phyloP scores from a whole-genome alignment of 53 echinoderm and acorn worm species.

The Pentamera pediparva region DNA sequence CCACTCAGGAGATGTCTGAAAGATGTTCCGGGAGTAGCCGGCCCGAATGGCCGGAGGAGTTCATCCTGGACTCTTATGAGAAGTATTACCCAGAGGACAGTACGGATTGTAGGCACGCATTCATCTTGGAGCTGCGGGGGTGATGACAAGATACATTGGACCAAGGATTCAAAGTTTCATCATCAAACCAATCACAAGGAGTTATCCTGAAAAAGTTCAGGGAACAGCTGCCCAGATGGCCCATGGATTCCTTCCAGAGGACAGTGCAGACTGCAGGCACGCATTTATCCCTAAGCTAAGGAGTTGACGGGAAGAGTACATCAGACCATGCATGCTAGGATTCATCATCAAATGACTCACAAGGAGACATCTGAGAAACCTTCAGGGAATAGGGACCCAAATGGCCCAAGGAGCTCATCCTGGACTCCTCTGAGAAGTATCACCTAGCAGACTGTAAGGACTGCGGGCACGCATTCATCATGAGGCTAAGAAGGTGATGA shows the following conservation, averaged over 20 bases:
- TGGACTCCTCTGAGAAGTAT: conserved; percentile 98
- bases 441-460: conserved; percentile 85
- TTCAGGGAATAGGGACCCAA: too few species aligned
- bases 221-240: too few species aligned
- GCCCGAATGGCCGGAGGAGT: too few species aligned
- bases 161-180: too few species aligned
- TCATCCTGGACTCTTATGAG: conserved; percentile 95
- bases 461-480: conserved; percentile 85
- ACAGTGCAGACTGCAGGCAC: conserved; percentile 84
- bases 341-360: too few species aligned
- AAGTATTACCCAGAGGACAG: conserved; percentile 94
- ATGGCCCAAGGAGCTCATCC: conserved; percentile 89
- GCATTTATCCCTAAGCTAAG: conserved; percentile 81
- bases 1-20: not conserved
- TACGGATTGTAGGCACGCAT: conserved; percentile 70
- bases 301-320: conserved; percentile 68
- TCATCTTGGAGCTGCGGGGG: conserved; percentile 66
- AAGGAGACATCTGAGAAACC: too few species aligned
- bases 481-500: conserved; percentile 75
- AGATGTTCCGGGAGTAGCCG: not conserved
- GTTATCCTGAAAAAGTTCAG: too few species aligned
- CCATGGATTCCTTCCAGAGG: too few species aligned
- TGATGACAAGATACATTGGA: conserved; percentile 38
- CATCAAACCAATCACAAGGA: too few species aligned
- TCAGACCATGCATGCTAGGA: too few species aligned